A percentile compares a stretch with the other conserved stretches of the same genome.
These are phyloP conservation scores for Loris lydekkerianus DNA, from an alignment of 2,797 vertebrate species.

Conservation along the genomic window DNA sequence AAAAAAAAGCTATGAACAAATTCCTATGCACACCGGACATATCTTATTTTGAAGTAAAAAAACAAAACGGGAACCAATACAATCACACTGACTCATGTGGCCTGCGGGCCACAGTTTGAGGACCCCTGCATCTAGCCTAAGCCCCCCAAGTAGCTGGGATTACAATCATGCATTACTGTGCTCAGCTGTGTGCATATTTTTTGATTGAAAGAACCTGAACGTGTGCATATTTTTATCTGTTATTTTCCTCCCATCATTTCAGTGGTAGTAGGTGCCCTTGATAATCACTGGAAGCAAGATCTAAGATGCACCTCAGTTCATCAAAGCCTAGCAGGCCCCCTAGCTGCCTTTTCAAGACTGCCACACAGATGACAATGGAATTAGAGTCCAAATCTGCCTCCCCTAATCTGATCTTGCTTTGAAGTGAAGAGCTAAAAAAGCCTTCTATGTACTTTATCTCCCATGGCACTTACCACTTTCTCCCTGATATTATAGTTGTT, in stretches of 20 bases:
- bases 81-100: too few species aligned
- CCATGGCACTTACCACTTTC: not conserved
- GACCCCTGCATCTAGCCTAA: too few species aligned
- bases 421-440: not conserved
- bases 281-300: not conserved
- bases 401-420: not conserved
- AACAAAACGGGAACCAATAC: too few species aligned
- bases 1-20: too few species aligned
- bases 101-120: too few species aligned
- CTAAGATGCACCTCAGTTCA: not conserved
- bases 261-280: not conserved
- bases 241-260: not conserved
- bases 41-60: too few species aligned
- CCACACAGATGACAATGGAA: not conserved
- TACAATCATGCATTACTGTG: too few species aligned
- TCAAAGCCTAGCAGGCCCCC: not conserved
- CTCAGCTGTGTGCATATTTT: too few species aligned
- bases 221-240: not conserved
- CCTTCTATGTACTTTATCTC: not conserved
- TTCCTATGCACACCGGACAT: too few species aligned
- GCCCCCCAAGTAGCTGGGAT: too few species aligned
- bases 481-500: not conserved
- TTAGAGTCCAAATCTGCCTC: not conserved
- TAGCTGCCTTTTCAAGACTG: not conserved
- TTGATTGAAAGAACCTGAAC: too few species aligned